phyloP scores from a whole-genome alignment of 2,113 vertebrate genomes.

The Glaucidium brasilianum region DNA sequence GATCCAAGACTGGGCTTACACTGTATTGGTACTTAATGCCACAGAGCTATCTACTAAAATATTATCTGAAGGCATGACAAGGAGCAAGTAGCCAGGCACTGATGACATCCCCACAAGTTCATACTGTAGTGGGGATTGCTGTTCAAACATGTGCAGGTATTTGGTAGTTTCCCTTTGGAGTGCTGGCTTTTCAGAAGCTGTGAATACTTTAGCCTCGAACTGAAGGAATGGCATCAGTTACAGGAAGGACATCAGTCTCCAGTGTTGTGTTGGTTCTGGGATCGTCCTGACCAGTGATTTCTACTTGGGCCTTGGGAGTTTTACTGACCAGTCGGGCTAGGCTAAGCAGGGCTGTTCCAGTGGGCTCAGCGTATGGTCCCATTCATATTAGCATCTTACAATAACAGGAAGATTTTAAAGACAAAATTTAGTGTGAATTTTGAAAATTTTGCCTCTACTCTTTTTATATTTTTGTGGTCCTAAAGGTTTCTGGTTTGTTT shows the following conservation, averaged over 20 bases:
- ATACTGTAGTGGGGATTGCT: fast-evolving
- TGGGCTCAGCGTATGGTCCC: fast-evolving
- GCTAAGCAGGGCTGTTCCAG: neutral
- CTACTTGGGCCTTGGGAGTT: too few species aligned
- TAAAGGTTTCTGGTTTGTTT: neutral
- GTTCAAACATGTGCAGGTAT: neutral
- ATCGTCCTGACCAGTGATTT: neutral
- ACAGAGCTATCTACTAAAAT: neutral
- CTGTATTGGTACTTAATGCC: neutral
- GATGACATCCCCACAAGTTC: fast-evolving
- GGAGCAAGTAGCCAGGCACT: neutral
- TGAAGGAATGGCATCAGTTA: neutral
- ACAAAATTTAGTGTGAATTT: neutral
- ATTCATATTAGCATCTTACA: fast-evolving
- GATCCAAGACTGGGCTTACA: neutral
- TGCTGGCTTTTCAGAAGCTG: neutral
- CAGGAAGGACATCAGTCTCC: neutral
- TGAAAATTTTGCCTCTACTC: neutral
- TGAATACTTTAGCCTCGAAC: neutral
- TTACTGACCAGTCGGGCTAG: neutral
- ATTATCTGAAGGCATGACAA: fast-evolving
- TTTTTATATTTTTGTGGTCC: neutral
- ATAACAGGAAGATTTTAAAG: neutral
- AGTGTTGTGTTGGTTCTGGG: neutral
- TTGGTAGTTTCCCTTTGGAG: neutral